phyloP scores from a whole-genome alignment of 2,888 invertebrate species.

The Scrobipalpa atriplicella region DNA sequence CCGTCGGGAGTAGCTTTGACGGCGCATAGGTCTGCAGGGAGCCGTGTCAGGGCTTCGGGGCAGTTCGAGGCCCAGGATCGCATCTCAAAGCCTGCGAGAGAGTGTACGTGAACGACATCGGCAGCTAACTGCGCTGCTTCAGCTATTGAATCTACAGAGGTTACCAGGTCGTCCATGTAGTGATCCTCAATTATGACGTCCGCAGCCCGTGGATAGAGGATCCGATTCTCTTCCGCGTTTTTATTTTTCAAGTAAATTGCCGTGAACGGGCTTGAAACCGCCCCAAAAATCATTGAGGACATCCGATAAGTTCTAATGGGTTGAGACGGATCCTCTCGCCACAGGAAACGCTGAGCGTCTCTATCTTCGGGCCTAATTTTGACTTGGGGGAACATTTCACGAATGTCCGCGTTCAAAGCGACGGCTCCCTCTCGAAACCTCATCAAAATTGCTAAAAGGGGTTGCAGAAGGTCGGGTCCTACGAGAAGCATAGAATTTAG shows the following conservation, averaged over 20 bases:
- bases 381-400: neutral
- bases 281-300: slow-evolving; percentile 9
- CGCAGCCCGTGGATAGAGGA: neutral
- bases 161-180: slow-evolving; percentile 18
- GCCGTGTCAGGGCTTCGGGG: neutral
- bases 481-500: slow-evolving; percentile 36
- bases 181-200: neutral
- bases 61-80: slow-evolving; percentile 2
- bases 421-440: slow-evolving; percentile 27
- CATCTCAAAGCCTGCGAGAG: slow-evolving; percentile 9
- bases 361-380: slow-evolving; percentile 21
- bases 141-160: neutral
- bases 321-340: slow-evolving; percentile 2
- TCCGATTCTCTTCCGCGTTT: neutral
- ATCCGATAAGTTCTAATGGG: neutral
- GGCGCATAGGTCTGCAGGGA: neutral
- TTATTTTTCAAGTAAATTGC: slow-evolving; percentile 9
- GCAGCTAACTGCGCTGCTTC: slow-evolving; percentile 4
- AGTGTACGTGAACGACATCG: neutral
- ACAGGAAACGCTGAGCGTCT: slow-evolving; percentile 19
- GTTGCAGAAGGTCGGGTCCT: slow-evolving; percentile 32
- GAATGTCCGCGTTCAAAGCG: slow-evolving; percentile 23
- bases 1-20: no score
- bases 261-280: neutral
- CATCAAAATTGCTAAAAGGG: slow-evolving; percentile 28